Conservation (phyloP, 2,888 invertebrate species). For the Aricia artaxerxes region DNA sequence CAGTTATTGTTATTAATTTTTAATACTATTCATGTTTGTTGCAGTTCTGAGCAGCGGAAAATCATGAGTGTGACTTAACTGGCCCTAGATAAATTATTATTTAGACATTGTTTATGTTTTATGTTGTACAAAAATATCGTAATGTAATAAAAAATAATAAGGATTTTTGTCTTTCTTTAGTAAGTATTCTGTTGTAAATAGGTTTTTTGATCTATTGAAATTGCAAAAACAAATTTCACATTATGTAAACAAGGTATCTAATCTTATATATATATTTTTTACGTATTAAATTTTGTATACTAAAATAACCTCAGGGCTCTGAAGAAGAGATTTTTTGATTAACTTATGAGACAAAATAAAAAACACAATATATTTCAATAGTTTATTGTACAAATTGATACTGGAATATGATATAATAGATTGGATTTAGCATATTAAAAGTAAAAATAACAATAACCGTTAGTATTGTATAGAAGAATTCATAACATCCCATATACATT, state of each 20-base stretch:
- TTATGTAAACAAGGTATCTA: not conserved
- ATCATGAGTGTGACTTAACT: conserved; percentile 50
- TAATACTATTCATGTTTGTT: conserved; percentile 44
- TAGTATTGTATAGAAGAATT: conserved; percentile 60
- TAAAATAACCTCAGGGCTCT: too few relatives aligned
- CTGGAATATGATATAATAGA: conserved; percentile 72
- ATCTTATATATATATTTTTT: not conserved
- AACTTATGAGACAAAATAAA: conserved; percentile 35
- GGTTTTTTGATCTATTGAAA: not conserved
- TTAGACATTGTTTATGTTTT: conserved; percentile 65
- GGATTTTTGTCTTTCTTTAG: not conserved
- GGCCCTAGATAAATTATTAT: conserved; percentile 59
- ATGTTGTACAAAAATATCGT: conserved; percentile 67
- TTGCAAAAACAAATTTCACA: not conserved
- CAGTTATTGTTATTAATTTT: not conserved
- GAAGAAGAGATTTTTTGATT: not conserved
- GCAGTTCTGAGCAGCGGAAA: conserved; percentile 57
- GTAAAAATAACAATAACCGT: conserved; percentile 53
- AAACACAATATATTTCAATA: conserved; percentile 57
- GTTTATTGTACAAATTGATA: conserved; percentile 74
- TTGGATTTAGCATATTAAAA: conserved; percentile 63
- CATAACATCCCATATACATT: conserved; percentile 72
- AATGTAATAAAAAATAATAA: conserved; percentile 37
- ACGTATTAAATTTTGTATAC: too few relatives aligned
- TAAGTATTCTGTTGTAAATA: not conserved